Percentiles rank a stretch among this genome's conserved stretches.
Evolutionary conservation across 2,113 vertebrate genomes (phyloP).

Genomic region (Chamaetylas fuelleborni): DNA sequence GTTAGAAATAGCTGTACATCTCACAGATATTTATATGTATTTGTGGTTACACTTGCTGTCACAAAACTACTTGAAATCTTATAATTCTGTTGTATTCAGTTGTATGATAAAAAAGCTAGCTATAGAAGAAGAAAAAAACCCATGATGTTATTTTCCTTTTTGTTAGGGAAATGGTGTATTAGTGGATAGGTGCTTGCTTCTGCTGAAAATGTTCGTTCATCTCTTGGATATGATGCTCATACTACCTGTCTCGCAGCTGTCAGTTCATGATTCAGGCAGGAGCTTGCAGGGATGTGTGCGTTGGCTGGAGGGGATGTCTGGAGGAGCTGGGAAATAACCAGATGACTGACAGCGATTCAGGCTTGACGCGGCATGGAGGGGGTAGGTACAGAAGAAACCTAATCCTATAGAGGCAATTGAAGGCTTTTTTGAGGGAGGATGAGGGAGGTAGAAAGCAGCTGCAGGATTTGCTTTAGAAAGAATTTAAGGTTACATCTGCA

Average conservation of each 20-base stretch:
- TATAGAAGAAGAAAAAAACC: not conserved
- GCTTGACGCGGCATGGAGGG: not conserved
- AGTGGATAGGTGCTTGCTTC: not conserved
- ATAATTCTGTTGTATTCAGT: not conserved
- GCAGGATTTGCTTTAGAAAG: conserved; percentile 11
- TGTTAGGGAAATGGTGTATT: not conserved
- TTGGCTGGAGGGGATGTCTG: conserved; percentile 31
- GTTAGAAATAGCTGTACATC: not conserved
- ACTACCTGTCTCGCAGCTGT: conserved; percentile 15
- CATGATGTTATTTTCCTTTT: not conserved
- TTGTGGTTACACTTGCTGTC: not conserved
- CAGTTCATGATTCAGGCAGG: not conserved
- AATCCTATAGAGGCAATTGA: conserved; percentile 32
- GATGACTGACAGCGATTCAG: conserved; percentile 13
- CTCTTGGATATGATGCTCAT: not conserved
- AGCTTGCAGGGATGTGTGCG: not conserved
- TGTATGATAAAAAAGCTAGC: not conserved
- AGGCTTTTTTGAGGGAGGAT: not conserved
- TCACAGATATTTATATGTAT: not conserved
- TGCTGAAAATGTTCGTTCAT: not conserved
- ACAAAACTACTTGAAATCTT: not conserved
- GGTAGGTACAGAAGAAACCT: not conserved
- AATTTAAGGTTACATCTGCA: conserved; percentile 22
- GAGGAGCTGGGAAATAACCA: not conserved
- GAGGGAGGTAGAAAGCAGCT: not conserved